Conservation (phyloP, 2,888 invertebrate species). For the Seira musarum region DNA sequence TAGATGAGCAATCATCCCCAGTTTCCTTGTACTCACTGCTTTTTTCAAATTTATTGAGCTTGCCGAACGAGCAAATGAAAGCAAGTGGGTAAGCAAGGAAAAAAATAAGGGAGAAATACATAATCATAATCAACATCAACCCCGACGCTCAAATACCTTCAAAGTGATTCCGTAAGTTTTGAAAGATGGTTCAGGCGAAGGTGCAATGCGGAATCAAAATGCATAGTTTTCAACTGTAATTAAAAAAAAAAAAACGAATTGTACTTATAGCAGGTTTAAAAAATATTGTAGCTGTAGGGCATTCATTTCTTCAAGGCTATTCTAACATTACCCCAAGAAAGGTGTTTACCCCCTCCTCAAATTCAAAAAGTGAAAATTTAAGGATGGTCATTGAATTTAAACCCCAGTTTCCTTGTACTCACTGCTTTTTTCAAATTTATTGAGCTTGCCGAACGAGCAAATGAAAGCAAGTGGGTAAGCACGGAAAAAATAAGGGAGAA, state of each 20-base stretch:
- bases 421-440: slow-evolving; percentile 52
- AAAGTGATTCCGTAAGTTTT: no score
- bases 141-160: no score
- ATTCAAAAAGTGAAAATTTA: background rate
- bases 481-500: slow-evolving; percentile 21
- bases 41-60: slow-evolving; percentile 53
- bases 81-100: no score
- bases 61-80: slow-evolving; percentile 58
- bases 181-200: no score
- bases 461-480: slow-evolving; percentile 57
- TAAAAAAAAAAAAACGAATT: no score
- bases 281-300: no score
- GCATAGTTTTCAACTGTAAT: no score
- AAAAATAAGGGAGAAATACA: slow-evolving; percentile 18
- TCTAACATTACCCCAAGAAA: background rate
- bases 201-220: no score
- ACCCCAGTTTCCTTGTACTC: slow-evolving; percentile 55
- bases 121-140: background rate
- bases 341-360: background rate
- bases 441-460: slow-evolving; percentile 54
- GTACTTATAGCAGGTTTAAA: no score
- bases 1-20: slow-evolving; percentile 59
- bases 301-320: background rate
- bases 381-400: background rate
- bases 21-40: slow-evolving; percentile 57